Conservation (phyloP, 2,888 invertebrate species). For the Encarsia formosa region DNA sequence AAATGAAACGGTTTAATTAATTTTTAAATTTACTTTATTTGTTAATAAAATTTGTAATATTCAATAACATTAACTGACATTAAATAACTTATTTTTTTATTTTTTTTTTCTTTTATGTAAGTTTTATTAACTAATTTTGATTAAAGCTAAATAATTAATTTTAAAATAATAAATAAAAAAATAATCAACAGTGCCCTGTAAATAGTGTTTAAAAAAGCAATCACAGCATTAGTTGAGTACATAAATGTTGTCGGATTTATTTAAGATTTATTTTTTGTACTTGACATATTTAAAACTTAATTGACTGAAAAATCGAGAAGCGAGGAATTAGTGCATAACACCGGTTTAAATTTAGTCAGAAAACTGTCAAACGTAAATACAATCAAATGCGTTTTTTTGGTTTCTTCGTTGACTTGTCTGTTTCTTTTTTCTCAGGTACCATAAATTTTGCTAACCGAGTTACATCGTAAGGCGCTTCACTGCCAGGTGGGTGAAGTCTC, state of each 20-base stretch:
- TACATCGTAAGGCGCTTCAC: constrained; percentile 57
- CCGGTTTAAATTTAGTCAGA: constrained; percentile 6
- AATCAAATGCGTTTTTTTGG: too few species aligned
- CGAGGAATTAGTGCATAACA: constrained; percentile 16
- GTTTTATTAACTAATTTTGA: too few species aligned
- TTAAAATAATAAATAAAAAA: constrained; percentile 8
- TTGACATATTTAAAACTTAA: constrained; percentile 3
- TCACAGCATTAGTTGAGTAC: constrained; percentile 24
- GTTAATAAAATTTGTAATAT: constrained; percentile 15
- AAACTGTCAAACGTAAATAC: too few species aligned
- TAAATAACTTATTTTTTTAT: too few species aligned
- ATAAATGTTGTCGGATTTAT: background rate
- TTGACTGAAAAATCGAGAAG: constrained; percentile 12
- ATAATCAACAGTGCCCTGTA: constrained; percentile 8
- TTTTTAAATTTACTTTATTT: constrained; percentile 15
- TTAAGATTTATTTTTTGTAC: background rate
- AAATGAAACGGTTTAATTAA: background rate
- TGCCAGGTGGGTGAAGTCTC: constrained; percentile 66
- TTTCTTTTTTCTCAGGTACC: constrained; percentile 50
- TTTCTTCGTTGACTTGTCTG: background rate
- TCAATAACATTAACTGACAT: too few species aligned
- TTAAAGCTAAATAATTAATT: too few species aligned
- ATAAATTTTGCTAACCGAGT: constrained; percentile 55
- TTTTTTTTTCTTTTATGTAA: too few species aligned
- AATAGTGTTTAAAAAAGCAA: constrained; percentile 9